phyloP scores from a whole-genome alignment of 2,113 vertebrate species.

The Antennarius striatus region DNA sequence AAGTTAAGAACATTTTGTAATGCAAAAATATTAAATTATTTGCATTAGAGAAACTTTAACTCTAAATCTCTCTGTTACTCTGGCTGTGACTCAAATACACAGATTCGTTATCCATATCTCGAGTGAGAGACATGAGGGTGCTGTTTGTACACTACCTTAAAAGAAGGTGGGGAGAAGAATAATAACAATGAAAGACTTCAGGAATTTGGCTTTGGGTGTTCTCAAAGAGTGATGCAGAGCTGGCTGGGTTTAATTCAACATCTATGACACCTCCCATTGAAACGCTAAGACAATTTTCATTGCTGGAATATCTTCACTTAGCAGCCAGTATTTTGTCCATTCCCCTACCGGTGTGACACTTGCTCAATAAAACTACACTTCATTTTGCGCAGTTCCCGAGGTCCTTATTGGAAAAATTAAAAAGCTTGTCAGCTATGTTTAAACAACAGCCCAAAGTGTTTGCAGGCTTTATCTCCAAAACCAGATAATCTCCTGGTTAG shows the following conservation, averaged over 20 bases:
- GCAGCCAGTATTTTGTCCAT: slow-evolving; percentile 26
- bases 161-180: not conserved
- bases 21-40: no score
- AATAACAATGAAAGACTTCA: slow-evolving; percentile 12
- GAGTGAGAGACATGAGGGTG: not conserved
- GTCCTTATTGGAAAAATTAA: not conserved
- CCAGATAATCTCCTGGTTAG: not conserved
- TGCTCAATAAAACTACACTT: not conserved
- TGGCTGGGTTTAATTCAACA: slow-evolving; percentile 16
- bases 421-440: not conserved
- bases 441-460: not conserved
- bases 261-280: slow-evolving; percentile 29
- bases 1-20: no score
- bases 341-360: slow-evolving; percentile 5
- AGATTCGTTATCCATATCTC: not conserved
- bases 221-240: not conserved
- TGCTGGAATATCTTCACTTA: slow-evolving; percentile 62
- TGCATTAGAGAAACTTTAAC: not conserved
- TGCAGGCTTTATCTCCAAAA: not conserved
- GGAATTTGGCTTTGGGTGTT: slow-evolving; percentile 4
- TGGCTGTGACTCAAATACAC: slow-evolving; percentile 20
- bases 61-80: not conserved
- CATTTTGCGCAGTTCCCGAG: not conserved
- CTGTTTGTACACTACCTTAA: slow-evolving; percentile 1
- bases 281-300: slow-evolving; percentile 43